Evolutionary conservation across 2,888 invertebrate genomes (phyloP).

Genomic region (Coleophora flavipennella): DNA sequence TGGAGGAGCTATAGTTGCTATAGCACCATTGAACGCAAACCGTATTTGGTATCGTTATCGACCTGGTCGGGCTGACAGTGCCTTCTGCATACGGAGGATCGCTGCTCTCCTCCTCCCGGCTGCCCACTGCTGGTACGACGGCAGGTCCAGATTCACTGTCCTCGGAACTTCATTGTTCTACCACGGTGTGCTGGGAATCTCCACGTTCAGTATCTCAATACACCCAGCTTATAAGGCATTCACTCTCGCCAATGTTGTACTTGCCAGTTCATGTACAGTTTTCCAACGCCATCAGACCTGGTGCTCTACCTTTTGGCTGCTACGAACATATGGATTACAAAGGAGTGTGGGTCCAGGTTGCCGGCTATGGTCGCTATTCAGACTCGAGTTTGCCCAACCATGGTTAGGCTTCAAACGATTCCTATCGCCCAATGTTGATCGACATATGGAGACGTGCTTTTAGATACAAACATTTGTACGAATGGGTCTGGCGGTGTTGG

Average conservation of each 20-base stretch:
- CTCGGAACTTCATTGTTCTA: slow-evolving; percentile 44
- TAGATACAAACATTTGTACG: slow-evolving; percentile 48
- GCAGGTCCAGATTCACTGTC: slow-evolving; percentile 40
- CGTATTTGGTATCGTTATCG: slow-evolving; percentile 49
- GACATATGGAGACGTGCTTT: slow-evolving; percentile 31
- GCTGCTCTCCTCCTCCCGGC: slow-evolving; percentile 40
- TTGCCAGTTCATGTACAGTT: slow-evolving; percentile 30
- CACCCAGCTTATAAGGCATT: slow-evolving; percentile 35
- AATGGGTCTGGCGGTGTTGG: slow-evolving; percentile 45
- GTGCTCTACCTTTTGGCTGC: slow-evolving; percentile 30
- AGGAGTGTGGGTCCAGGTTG: slow-evolving; percentile 31
- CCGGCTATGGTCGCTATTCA: slow-evolving; percentile 50
- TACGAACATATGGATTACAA: slow-evolving; percentile 28
- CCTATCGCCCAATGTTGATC: slow-evolving; percentile 28
- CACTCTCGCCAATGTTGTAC: slow-evolving; percentile 46
- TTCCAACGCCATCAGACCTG: slow-evolving; percentile 30
- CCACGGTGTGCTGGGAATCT: slow-evolving; percentile 41
- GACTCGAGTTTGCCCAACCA: slow-evolving; percentile 35
- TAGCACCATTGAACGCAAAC: slow-evolving; percentile 38
- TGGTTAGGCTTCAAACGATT: slow-evolving; percentile 43
- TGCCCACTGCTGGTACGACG: slow-evolving; percentile 55
- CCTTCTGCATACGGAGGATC: slow-evolving; percentile 52
- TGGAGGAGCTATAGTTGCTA: slow-evolving; percentile 3
- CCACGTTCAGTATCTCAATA: slow-evolving; percentile 26
- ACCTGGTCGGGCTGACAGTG: slow-evolving; percentile 29